phyloP scores from a whole-genome alignment of 30 jellyfish, hydroid and myxozoan genomes.

The Chironex yamaguchii region DNA sequence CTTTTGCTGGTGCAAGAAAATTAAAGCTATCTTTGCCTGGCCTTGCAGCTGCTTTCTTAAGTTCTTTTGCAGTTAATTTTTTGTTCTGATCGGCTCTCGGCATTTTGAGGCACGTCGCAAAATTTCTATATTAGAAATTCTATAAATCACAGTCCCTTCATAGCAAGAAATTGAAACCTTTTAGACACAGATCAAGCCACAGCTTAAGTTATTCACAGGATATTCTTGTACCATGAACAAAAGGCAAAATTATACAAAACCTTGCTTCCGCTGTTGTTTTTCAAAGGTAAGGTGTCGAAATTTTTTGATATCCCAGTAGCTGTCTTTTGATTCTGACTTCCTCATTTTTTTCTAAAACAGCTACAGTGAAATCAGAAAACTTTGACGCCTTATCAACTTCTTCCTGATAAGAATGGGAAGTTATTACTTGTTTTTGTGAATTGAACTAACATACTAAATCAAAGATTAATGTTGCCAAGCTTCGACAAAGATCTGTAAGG shows the following conservation, averaged over 20 bases:
- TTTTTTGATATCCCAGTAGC: constrained; percentile 44
- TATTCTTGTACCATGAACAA: constrained; percentile 26
- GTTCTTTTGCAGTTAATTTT: constrained; percentile 5
- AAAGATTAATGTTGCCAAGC: constrained; percentile 44
- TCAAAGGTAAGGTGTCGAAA: constrained; percentile 1
- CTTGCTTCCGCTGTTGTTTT: constrained; percentile 30
- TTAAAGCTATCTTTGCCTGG: constrained; percentile 35
- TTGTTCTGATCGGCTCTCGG: constrained; percentile 59
- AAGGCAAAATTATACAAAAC: constrained; percentile 25
- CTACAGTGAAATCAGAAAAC: constrained; percentile 43
- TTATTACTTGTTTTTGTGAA: constrained; percentile 31
- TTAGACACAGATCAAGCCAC: too few species aligned
- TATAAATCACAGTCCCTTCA: constrained; percentile 6
- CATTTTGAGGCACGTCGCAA: constrained; percentile 57
- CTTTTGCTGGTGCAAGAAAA: constrained; percentile 11
- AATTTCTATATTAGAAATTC: not conserved
- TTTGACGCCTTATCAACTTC: constrained; percentile 32
- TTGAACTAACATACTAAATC: constrained; percentile 32
- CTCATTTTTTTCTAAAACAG: constrained; percentile 24
- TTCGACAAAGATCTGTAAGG: constrained; percentile 37
- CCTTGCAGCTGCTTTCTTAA: constrained; percentile 61
- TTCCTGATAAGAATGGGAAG: not conserved
- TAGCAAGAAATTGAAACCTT: too few species aligned
- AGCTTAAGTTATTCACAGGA: constrained; percentile 4
- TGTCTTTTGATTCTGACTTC: constrained; percentile 42